These are phyloP conservation scores for Leucopsar rothschildi DNA, from an alignment of 2,113 vertebrate genomes.

Conservation along the genomic window DNA sequence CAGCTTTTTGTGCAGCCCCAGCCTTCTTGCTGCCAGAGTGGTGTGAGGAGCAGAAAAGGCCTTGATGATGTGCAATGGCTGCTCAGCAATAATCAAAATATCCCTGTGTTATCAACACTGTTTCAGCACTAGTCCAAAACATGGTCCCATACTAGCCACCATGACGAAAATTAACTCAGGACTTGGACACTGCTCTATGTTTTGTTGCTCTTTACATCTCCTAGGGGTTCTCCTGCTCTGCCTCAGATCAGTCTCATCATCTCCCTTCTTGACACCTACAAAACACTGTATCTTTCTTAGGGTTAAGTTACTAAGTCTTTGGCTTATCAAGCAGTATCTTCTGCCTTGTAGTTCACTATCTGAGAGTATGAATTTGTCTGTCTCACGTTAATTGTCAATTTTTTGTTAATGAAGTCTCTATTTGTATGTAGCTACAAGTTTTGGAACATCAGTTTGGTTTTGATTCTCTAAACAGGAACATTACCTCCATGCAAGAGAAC, in stretches of 20 bases:
- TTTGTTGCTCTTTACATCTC: background rate
- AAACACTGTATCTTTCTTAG: background rate
- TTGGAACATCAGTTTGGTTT: background rate
- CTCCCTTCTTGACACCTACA: background rate
- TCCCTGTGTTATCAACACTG: background rate
- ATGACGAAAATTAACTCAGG: background rate
- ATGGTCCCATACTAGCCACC: rapidly evolving
- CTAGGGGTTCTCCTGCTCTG: background rate
- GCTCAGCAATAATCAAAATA: background rate
- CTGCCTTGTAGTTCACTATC: background rate
- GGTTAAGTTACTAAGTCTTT: background rate
- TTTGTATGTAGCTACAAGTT: background rate
- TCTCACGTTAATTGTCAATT: rapidly evolving
- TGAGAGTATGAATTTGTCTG: background rate
- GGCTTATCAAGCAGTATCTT: background rate
- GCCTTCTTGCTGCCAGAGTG: rapidly evolving
- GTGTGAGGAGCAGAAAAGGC: background rate
- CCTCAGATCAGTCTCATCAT: background rate
- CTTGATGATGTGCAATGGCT: background rate
- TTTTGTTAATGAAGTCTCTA: background rate
- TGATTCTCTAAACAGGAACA: background rate
- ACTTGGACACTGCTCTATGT: background rate
- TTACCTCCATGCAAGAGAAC: background rate
- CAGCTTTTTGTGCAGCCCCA: rapidly evolving
- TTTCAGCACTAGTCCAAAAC: background rate